Evolutionary conservation across 2,113 vertebrate genomes (phyloP), one percentile per base, ranked within the genome.

Genomic region (Piprites chloris): DNA sequence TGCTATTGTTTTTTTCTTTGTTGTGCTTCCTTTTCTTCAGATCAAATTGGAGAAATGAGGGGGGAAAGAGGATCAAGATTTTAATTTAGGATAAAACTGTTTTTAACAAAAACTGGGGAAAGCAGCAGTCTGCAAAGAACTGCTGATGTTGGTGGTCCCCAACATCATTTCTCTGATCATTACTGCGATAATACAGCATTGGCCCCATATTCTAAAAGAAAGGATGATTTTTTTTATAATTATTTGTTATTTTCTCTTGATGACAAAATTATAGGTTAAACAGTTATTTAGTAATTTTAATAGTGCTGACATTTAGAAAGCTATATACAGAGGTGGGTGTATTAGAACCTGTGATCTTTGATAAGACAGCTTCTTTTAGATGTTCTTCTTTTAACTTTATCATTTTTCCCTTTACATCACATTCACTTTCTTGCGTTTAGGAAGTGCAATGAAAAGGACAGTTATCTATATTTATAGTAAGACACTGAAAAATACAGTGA

Each of bases 151-250:
- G 42, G 18, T 66, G 35, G n/a, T 62, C 24, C 24, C 28, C 24
- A 41, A n/a, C n/a, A n/a, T n/a, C n/a, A n/a, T 61, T 71, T 71
- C 22, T 63, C 59, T 58, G 20, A 76, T 24, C 14, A 73, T 16
- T 35, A 24, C 30, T 83, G 10, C 33, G 16, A 42, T 16, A 82
- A 68, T 8, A 75, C 5, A 85, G 3, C 15, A 16, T n/a, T 85
- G 14, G 12, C 62, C 61, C 37, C 12, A 10, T 12, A 50, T 8
- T 47, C 17, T 71, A 59, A 44, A 59, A 56, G 4, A 69, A 59
- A 63, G 14, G 5, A 32, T 2, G 30, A 2, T 1, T 2, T 14
- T n/a, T 14, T 61, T 56, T 3, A 11, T 3, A 11, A 28, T 68
- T 46, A 35, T 55, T 16, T 59, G 66, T 76, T 15, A 9, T 46